These are phyloP conservation scores for Chorisops tibialis DNA, from an alignment of 2,888 invertebrate genomes.

Conservation along the genomic window DNA sequence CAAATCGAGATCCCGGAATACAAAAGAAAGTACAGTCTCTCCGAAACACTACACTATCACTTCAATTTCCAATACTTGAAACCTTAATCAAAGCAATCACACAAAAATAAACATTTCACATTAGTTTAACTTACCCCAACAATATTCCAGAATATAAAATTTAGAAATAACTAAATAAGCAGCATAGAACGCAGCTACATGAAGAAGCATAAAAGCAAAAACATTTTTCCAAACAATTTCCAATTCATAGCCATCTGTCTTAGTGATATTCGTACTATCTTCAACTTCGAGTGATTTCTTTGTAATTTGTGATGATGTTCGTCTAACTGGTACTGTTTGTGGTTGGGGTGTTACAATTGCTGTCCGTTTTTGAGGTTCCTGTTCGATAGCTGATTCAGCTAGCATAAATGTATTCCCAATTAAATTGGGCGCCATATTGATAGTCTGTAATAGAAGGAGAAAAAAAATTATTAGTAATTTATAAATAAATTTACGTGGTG, in stretches of 20 bases:
- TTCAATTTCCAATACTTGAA: too few relatives aligned
- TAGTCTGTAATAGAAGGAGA: slow-evolving; percentile 3
- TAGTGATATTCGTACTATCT: neutral
- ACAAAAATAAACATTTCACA: too few relatives aligned
- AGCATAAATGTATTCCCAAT: slow-evolving; percentile 59
- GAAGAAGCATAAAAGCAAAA: slow-evolving; percentile 67
- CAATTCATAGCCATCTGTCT: slow-evolving; percentile 53
- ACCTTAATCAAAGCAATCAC: too few relatives aligned
- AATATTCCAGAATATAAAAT: slow-evolving; percentile 42
- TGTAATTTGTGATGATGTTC: slow-evolving; percentile 4
- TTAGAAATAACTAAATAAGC: slow-evolving; percentile 54
- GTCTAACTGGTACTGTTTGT: neutral
- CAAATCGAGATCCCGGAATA: too few relatives aligned
- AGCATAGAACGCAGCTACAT: slow-evolving; percentile 62
- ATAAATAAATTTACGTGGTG: neutral
- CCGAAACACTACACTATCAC: too few relatives aligned
- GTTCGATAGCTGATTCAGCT: slow-evolving; percentile 47
- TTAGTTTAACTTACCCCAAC: slow-evolving; percentile 59
- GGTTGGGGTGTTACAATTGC: neutral
- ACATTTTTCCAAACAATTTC: slow-evolving; percentile 80
- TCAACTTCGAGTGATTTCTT: slow-evolving; percentile 23
- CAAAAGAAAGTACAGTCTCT: too few relatives aligned
- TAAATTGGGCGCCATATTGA: slow-evolving; percentile 62
- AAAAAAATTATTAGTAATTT: neutral
- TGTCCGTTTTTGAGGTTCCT: slow-evolving; percentile 11